A percentile compares a stretch with the other conserved stretches of the same genome.
Conservation (phyloP, 2,113 vertebrate genomes). For the Elanus axillaris region DNA sequence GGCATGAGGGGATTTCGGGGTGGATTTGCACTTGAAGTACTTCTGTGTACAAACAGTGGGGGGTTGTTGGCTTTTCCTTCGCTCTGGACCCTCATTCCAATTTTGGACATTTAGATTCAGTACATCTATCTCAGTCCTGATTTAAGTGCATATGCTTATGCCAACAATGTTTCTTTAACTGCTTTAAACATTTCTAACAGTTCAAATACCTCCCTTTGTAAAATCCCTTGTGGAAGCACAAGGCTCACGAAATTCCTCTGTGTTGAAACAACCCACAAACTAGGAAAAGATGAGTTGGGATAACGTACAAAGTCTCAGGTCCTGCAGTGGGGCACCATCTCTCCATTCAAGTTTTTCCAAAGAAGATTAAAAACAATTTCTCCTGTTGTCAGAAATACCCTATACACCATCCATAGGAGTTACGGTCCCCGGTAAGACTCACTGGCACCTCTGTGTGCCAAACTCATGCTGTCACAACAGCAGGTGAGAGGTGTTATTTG, state of each 20-base stretch:
- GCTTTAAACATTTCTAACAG: neutral
- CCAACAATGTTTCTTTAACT: neutral
- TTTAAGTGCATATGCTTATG: neutral
- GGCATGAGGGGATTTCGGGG: neutral
- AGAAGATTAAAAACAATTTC: neutral
- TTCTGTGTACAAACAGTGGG: neutral
- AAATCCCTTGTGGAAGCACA: neutral
- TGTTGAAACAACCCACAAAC: neutral
- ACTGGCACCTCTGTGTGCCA: neutral
- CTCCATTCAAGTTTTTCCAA: neutral
- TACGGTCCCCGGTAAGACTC: rapidly evolving
- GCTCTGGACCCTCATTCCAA: neutral
- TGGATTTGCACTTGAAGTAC: neutral
- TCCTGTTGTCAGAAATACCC: neutral
- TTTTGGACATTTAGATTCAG: neutral
- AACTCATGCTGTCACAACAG: neutral
- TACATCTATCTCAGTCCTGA: neutral
- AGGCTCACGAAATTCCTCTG: neutral
- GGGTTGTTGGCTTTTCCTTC: neutral
- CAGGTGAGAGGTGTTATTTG: neutral
- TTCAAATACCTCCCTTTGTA: neutral
- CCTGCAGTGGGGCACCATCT: neutral
- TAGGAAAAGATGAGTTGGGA: neutral
- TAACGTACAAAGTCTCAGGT: neutral
- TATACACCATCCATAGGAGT: neutral